Evolutionary conservation across 2,113 vertebrate genomes (phyloP).

Genomic region (Edolisoma coerulescens): DNA sequence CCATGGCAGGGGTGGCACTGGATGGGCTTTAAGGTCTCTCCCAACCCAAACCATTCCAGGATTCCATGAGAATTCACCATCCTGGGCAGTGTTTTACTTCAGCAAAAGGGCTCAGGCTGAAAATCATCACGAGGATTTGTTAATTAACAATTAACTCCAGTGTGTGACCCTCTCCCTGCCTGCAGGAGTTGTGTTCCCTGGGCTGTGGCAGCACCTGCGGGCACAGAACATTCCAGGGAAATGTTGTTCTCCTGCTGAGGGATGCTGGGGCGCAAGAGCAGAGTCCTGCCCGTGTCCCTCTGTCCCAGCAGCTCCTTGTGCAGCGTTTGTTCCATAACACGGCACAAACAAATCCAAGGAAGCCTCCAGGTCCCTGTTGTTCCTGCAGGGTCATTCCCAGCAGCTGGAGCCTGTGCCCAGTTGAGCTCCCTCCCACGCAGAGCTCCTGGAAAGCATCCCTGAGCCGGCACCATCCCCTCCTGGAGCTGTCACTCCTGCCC

Average conservation of each 20-base stretch:
- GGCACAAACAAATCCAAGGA: not conserved
- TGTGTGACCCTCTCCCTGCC: not conserved
- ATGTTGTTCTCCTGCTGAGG: not conserved
- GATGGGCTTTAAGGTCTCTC: not conserved
- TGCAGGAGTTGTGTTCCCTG: not conserved
- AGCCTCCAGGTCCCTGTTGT: not conserved
- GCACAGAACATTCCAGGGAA: not conserved
- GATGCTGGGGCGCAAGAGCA: not conserved
- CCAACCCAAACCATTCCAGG: not conserved
- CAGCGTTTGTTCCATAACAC: not conserved
- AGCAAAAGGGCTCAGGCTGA: not conserved
- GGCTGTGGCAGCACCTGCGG: not conserved
- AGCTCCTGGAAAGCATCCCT: not conserved
- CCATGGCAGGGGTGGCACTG: not conserved
- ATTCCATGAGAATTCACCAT: not conserved
- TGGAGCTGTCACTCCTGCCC: not conserved
- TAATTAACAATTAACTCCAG: not conserved
- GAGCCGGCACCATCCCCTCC: not conserved
- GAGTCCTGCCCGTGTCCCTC: not conserved
- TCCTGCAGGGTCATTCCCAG: not conserved
- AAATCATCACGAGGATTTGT: not conserved
- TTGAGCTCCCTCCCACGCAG: not conserved
- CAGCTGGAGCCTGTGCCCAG: not conserved
- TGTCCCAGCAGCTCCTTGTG: not conserved
- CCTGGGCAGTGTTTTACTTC: not conserved